phyloP scores from a whole-genome alignment of 2,888 invertebrate genomes.

The Lydus trimaculatus region DNA sequence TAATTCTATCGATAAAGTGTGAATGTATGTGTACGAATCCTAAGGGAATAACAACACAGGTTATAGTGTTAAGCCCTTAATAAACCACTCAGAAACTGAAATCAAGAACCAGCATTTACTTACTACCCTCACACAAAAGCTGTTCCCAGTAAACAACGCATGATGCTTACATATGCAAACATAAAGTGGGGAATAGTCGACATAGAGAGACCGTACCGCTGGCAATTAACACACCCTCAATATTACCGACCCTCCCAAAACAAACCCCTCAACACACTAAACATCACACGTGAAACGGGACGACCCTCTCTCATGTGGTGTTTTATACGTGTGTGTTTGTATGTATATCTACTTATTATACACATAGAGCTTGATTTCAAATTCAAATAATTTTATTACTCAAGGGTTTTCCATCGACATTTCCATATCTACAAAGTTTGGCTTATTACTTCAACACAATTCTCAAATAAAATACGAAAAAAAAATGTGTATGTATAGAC shows the following conservation, averaged over 20 bases:
- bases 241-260: slow-evolving; percentile 49
- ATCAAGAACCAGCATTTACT: slow-evolving; percentile 15
- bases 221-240: slow-evolving; percentile 56
- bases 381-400: slow-evolving; percentile 47
- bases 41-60: neutral
- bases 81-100: slow-evolving; percentile 8
- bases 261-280: slow-evolving; percentile 41
- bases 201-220: slow-evolving; percentile 43
- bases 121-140: slow-evolving; percentile 16
- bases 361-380: slow-evolving; percentile 39
- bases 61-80: slow-evolving; percentile 5
- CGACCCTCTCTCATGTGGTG: slow-evolving; percentile 16
- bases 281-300: slow-evolving; percentile 39
- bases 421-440: slow-evolving; percentile 42
- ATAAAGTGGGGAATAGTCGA: slow-evolving; percentile 40
- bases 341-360: neutral
- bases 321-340: neutral
- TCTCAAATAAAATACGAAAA: slow-evolving; percentile 10
- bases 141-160: slow-evolving; percentile 42
- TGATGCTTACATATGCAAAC: slow-evolving; percentile 52
- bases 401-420: slow-evolving; percentile 36
- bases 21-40: neutral
- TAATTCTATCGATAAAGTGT: neutral
- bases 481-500: neutral
- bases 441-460: slow-evolving; percentile 40